Conservation (phyloP, 1,140 invertebrate species). For the Bombyx mori region DNA sequence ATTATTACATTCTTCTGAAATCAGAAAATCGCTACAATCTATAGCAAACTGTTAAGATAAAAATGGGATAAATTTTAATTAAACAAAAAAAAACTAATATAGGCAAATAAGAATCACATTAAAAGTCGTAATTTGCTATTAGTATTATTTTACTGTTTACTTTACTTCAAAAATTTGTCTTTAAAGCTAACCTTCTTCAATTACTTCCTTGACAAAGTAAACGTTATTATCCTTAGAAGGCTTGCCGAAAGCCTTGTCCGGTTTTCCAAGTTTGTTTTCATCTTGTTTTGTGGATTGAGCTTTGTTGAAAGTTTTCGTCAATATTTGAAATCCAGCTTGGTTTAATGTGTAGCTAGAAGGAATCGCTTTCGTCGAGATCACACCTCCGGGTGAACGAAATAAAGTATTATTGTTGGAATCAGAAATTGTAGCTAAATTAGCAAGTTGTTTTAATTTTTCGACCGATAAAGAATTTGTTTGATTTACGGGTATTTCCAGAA, state of each 20-base stretch:
- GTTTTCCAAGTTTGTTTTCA: constrained; percentile 46
- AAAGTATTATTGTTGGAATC: constrained; percentile 64
- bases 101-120: too few species aligned
- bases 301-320: constrained; percentile 78
- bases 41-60: constrained; percentile 2
- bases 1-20: constrained; percentile 68
- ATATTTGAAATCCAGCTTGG: constrained; percentile 76
- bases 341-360: constrained; percentile 72
- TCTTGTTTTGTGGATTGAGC: constrained; percentile 60
- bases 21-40: not conserved
- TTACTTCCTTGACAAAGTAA: constrained; percentile 21
- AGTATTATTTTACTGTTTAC: too few species aligned
- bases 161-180: not conserved
- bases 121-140: too few species aligned
- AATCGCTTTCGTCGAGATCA: constrained; percentile 73
- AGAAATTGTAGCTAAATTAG: constrained; percentile 65
- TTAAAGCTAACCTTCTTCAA: constrained; percentile 20
- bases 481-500: constrained; percentile 61
- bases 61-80: not conserved
- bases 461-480: constrained; percentile 51
- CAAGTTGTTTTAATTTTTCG: constrained; percentile 68
- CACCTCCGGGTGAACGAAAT: constrained; percentile 57
- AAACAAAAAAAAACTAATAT: too few species aligned
- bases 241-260: constrained; percentile 48
- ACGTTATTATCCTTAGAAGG: constrained; percentile 38